These are phyloP conservation scores for Oncorhynchus clarkii DNA, from an alignment of 2,113 vertebrate species.

Conservation along the genomic window DNA sequence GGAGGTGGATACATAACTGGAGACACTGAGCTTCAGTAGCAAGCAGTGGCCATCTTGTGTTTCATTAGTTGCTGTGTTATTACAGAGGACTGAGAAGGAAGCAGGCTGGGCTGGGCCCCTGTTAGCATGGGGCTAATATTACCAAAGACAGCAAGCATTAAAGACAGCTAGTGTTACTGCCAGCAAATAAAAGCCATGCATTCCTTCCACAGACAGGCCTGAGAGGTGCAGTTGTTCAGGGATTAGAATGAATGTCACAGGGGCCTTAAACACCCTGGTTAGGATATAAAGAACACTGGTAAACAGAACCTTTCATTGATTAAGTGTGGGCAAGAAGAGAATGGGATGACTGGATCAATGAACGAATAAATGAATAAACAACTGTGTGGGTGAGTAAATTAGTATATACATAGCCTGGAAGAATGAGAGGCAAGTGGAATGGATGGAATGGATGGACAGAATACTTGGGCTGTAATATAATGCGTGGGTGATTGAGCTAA, in stretches of 20 bases:
- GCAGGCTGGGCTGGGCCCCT: neutral
- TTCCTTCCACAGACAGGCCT: neutral
- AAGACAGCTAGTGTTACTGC: slow-evolving; percentile 1
- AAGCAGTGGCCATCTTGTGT: slow-evolving; percentile 20
- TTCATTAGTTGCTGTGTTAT: slow-evolving; percentile 35
- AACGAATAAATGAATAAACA: slow-evolving; percentile 53
- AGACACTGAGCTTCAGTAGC: slow-evolving; percentile 5
- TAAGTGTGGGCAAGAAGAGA: slow-evolving; percentile 25
- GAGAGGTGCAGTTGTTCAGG: slow-evolving; percentile 7
- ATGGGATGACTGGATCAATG: slow-evolving; percentile 44
- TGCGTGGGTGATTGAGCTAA: slow-evolving; percentile 21
- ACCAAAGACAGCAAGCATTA: slow-evolving; percentile 4
- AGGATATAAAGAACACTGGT: slow-evolving; percentile 28
- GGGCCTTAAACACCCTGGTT: slow-evolving; percentile 21
- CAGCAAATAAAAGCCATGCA: slow-evolving; percentile 6
- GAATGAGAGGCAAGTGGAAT: slow-evolving; percentile 33
- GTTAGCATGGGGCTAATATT: slow-evolving; percentile 10
- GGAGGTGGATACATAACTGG: slow-evolving; percentile 15
- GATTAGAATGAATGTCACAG: slow-evolving; percentile 10
- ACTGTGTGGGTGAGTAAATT: slow-evolving; percentile 48
- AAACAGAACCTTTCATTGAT: slow-evolving; percentile 41
- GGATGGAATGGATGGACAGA: slow-evolving; percentile 18
- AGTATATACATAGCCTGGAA: slow-evolving; percentile 17
- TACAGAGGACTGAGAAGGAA: slow-evolving; percentile 9
- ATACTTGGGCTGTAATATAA: slow-evolving; percentile 26